Evolutionary conservation across 2,797 vertebrate genomes (phyloP).

Genomic region (Chelmon rostratus): DNA sequence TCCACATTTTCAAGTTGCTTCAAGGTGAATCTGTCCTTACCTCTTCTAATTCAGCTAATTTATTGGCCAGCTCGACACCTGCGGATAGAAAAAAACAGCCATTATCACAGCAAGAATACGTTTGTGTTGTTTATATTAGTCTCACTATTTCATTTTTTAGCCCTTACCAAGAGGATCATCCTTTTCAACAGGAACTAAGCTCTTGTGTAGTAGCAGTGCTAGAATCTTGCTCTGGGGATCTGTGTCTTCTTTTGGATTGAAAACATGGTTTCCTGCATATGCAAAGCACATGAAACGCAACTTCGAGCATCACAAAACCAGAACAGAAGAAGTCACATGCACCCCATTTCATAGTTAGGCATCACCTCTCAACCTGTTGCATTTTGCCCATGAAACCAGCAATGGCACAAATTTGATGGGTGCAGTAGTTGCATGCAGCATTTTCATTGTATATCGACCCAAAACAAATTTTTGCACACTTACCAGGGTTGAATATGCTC

Average conservation of each 20-base stretch:
- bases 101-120: slow-evolving; percentile 9
- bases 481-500: slow-evolving; percentile 79
- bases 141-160: background rate
- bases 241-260: slow-evolving; percentile 72
- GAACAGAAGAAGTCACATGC: background rate
- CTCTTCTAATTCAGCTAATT: slow-evolving; percentile 80
- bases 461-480: slow-evolving; percentile 42
- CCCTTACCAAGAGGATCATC: slow-evolving; percentile 76
- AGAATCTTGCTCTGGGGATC: slow-evolving; percentile 82
- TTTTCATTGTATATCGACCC: background rate
- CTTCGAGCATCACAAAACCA: slow-evolving; percentile 4
- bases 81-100: slow-evolving; percentile 30
- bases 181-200: slow-evolving; percentile 71
- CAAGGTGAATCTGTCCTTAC: slow-evolving; percentile 62
- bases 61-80: slow-evolving; percentile 79
- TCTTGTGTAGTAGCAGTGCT: slow-evolving; percentile 80
- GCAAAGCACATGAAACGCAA: slow-evolving; percentile 26
- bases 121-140: background rate
- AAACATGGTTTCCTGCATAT: slow-evolving; percentile 75
- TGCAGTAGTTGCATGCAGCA: background rate
- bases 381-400: background rate
- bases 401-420: background rate
- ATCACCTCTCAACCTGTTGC: slow-evolving; percentile 8
- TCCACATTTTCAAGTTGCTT: background rate
- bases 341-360: background rate